phyloP scores from a whole-genome alignment of 2,113 vertebrate species.

The Heliornis fulica region DNA sequence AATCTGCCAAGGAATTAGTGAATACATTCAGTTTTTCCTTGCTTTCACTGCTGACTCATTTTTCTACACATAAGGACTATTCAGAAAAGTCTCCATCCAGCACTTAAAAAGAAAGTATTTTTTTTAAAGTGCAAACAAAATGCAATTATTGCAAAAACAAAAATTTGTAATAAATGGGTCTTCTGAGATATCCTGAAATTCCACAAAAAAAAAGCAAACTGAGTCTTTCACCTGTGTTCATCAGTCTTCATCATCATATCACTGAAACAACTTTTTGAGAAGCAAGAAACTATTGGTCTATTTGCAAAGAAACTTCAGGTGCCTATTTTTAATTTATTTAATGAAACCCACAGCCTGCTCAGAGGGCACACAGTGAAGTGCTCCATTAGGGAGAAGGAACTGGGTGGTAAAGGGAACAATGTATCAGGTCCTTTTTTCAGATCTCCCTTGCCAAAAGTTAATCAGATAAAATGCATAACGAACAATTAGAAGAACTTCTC shows the following conservation, averaged over 20 bases:
- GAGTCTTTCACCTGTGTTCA: not conserved
- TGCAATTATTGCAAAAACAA: not conserved
- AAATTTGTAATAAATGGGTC: not conserved
- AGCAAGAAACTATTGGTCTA: not conserved
- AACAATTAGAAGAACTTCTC: not conserved
- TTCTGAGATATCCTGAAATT: not conserved
- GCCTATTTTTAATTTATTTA: not conserved
- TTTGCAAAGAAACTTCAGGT: not conserved
- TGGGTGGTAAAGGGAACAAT: not conserved
- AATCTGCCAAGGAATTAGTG: not conserved
- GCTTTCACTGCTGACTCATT: not conserved
- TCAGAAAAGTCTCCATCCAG: not conserved
- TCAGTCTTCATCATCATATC: accelerated
- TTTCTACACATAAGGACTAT: not conserved
- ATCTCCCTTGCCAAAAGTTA: not conserved
- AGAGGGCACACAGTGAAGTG: accelerated
- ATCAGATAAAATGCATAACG: not conserved
- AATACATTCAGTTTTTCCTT: not conserved
- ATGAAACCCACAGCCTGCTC: not conserved
- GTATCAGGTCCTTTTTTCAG: not conserved
- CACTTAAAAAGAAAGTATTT: not conserved
- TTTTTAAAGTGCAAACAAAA: not conserved
- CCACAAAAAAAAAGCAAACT: not conserved
- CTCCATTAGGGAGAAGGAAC: not conserved
- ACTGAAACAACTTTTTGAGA: not conserved